Base-by-base conservation (phyloP, 2,113 vertebrate species). In the Colinus virginianus region DNA sequence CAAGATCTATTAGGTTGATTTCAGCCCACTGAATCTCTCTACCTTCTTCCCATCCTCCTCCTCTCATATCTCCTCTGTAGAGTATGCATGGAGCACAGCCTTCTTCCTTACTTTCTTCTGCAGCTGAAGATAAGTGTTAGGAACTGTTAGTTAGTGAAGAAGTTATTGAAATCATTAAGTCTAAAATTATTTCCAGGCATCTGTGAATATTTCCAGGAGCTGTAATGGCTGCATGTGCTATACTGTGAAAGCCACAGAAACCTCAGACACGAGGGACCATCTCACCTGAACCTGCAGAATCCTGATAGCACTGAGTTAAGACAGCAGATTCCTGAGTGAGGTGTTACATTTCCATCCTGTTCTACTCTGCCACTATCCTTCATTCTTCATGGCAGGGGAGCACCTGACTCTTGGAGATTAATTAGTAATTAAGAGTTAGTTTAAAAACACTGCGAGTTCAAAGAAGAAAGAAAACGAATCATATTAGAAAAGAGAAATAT, bases 361-460 rank as follows among this genome's bases (percentile, higher is more conserved):
- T 77, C 83, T 83, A 68, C 61, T 85, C 34, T 85, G 51, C 46
- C 2, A 3, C 14, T 75, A 5, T 53, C 61, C 56, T 78, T 85
- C 76, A 68, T 68, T 77, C 78, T 64, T 2, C 48, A 21, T 8
- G 36, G 49, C 76, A 78, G n/a, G 77, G 55, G n/a, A 94, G 30
- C 36, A 91, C 48, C 89, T 74, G 75, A 88, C 55, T 61, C 43
- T 51, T 40, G 46, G 87, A 80, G 70, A 75, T 94, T 87, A 85
- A 83, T 94, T 89, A 89, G 78, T 87, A 92, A 93, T 90, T 70
- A 85, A 79, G 78, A 93, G 38, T 17, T 79, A 25, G 17, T 83
- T 93, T 42, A 87, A 71, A 92, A 93, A 11, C 46, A 83, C 56
- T 11, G 13, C 40, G 45, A 71, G 30, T 71, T 85, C n/a, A 68